phyloP scores from a whole-genome alignment of 2,797 vertebrate genomes.

The Hippoglossus hippoglossus region DNA sequence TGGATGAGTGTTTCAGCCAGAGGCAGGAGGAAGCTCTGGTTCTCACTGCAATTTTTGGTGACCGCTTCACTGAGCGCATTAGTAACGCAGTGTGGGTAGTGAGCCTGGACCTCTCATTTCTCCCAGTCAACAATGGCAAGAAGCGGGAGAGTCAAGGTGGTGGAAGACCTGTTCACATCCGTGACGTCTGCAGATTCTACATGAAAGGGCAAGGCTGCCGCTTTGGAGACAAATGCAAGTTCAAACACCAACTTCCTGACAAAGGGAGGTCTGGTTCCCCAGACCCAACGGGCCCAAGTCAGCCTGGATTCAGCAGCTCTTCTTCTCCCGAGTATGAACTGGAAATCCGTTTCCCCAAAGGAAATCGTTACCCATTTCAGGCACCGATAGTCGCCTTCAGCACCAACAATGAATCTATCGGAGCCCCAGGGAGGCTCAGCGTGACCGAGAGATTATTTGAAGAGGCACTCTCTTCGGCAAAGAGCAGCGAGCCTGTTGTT shows the following conservation, averaged over 20 bases:
- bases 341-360: conserved; percentile 92
- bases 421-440: conserved; percentile 88
- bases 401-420: conserved; percentile 89
- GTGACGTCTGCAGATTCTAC: conserved; percentile 90
- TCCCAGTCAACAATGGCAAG: conserved; percentile 51
- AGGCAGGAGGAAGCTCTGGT: conserved; percentile 93
- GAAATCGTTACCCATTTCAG: conserved; percentile 93
- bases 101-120: conserved; percentile 86
- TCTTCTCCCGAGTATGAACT: conserved; percentile 89
- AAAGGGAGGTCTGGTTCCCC: conserved; percentile 54
- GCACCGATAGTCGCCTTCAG: conserved; percentile 94
- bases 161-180: conserved; percentile 39
- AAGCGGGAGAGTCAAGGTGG: conserved; percentile 26
- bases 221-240: conserved; percentile 92
- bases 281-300: conserved; percentile 72
- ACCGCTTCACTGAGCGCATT: conserved; percentile 94
- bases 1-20: conserved; percentile 89
- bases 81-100: conserved; percentile 91
- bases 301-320: conserved; percentile 83
- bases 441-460: conserved; percentile 91
- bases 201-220: conserved; percentile 90
- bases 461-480: conserved; percentile 88
- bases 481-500: conserved; percentile 88
- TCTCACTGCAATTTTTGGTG: conserved; percentile 92
- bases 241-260: conserved; percentile 87